These are phyloP conservation scores for Clitarchus hookeri DNA, from an alignment of 2,888 invertebrate species.

Conservation along the genomic window DNA sequence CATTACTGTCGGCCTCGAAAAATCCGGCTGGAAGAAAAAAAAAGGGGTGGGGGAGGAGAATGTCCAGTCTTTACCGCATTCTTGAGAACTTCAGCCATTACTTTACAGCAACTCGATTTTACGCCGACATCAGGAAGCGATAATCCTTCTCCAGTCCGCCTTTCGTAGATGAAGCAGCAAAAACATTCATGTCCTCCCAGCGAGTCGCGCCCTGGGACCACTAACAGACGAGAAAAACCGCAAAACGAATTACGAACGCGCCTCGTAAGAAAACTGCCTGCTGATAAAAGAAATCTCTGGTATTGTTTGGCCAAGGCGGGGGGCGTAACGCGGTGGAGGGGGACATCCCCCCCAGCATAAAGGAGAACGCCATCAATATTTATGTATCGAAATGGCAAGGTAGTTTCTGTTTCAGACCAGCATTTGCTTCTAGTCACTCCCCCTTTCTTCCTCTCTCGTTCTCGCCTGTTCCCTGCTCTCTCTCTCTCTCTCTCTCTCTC, in stretches of 20 bases:
- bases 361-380: neutral
- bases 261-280: neutral
- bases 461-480: neutral
- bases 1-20: too few relatives aligned
- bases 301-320: neutral
- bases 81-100: too few relatives aligned
- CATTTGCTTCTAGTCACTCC: neutral
- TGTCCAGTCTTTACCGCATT: too few relatives aligned
- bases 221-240: neutral
- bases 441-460: neutral
- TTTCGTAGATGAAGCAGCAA: too few relatives aligned
- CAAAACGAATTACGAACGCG: constrained; percentile 5
- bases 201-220: neutral
- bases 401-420: constrained; percentile 5
- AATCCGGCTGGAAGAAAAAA: too few relatives aligned
- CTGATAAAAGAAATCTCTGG: constrained; percentile 4
- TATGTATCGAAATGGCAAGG: constrained; percentile 8
- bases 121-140: too few relatives aligned
- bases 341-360: neutral
- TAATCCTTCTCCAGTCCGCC: too few relatives aligned
- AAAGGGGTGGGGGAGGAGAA: too few relatives aligned
- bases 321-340: neutral
- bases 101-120: too few relatives aligned
- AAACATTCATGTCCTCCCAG: too few relatives aligned
- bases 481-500: too few relatives aligned